Evolutionary conservation across 2,797 vertebrate species (phyloP).

Genomic region (Percopsis omiscomaycus): DNA sequence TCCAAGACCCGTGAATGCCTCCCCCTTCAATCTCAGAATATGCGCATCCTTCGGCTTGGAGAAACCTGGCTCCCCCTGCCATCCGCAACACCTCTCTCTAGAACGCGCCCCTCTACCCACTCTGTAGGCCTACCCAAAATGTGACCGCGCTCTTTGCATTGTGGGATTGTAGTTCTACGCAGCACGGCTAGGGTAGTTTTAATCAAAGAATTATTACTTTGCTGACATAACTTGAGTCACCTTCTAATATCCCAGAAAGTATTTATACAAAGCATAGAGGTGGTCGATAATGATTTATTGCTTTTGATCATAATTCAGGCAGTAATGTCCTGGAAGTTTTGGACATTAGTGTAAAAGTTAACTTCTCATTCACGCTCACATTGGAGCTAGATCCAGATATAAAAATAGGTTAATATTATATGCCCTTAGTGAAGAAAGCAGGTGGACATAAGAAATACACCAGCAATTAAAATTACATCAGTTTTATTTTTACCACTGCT

Average conservation of each 20-base stretch:
- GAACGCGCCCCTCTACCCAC: slow-evolving; percentile 4
- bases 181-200: not conserved
- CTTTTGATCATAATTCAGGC: no score
- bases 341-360: not conserved
- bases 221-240: not conserved
- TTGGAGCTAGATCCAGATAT: no score
- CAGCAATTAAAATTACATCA: not conserved
- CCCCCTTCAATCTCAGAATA: slow-evolving; percentile 62
- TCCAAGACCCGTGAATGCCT: slow-evolving; percentile 59
- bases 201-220: slow-evolving; percentile 4
- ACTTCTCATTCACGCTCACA: not conserved
- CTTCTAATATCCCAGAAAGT: not conserved
- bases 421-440: no score
- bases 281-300: no score
- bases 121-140: slow-evolving; percentile 1
- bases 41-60: slow-evolving; percentile 55
- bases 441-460: not conserved
- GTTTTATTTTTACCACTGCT: no score
- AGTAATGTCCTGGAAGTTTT: no score
- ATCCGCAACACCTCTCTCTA: slow-evolving; percentile 61
- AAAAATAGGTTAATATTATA: no score
- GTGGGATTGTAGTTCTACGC: slow-evolving; percentile 59
- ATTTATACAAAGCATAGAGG: no score
- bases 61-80: slow-evolving; percentile 66
- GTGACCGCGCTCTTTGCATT: slow-evolving; percentile 53